Evolutionary conservation across 1,140 invertebrate genomes (phyloP).

Genomic region (Camponotus vicinus): DNA sequence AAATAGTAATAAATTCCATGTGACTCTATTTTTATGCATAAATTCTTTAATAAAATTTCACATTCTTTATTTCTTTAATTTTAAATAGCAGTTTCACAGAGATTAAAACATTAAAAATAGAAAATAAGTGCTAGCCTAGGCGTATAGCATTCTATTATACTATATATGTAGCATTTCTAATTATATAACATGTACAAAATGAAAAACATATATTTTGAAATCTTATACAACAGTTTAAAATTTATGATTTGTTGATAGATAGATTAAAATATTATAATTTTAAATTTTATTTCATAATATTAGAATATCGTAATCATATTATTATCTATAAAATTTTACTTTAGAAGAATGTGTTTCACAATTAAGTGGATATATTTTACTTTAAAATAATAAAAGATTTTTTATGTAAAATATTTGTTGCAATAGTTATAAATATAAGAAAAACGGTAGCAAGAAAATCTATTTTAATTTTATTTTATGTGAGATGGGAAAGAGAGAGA

Average conservation of each 20-base stretch:
- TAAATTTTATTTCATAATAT: no score
- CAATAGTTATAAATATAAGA: background rate
- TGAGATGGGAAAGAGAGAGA: no score
- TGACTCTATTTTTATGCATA: background rate
- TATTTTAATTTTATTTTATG: no score
- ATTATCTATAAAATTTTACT: background rate
- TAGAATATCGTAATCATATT: no score
- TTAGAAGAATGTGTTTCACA: background rate
- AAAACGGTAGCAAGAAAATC: background rate
- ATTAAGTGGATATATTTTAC: background rate
- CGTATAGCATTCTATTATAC: background rate
- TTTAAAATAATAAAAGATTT: conserved; percentile 1
- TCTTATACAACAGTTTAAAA: background rate
- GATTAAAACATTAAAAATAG: background rate
- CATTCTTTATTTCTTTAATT: conserved; percentile 6
- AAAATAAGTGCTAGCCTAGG: background rate
- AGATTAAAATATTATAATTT: background rate
- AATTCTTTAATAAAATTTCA: conserved; percentile 8
- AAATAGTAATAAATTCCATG: background rate
- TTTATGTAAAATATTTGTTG: conserved; percentile 8
- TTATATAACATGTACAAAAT: background rate
- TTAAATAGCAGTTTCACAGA: conserved; percentile 20
- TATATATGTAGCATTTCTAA: background rate
- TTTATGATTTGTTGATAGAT: conserved; percentile 11
- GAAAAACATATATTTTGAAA: background rate